Evolutionary conservation across 2,113 vertebrate genomes (phyloP), one percentile per base, ranked within the genome.

Genomic region (Patagioenas fasciata): DNA sequence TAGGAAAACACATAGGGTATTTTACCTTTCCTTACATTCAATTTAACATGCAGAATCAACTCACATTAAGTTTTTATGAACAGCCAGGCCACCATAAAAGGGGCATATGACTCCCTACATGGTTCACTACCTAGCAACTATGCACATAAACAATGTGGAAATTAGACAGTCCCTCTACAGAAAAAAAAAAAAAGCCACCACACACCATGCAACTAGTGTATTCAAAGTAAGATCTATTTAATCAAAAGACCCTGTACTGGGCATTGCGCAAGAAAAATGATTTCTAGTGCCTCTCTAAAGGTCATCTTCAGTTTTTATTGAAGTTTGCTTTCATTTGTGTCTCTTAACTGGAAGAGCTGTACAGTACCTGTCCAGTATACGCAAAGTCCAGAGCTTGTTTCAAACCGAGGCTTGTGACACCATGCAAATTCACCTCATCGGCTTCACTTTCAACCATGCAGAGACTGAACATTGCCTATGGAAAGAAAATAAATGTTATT

Each of bases 371-470:
- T 97, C 99, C 99, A 36, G 99, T 99, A 97, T 99, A 99, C 38
- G 99, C 99, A 25, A 99, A 99, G 94, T 99, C 99, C 97, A 99
- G 98, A 57, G 99, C 99, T 70, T 99, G 99, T 97, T 99, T 99
- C 95, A 99, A 98, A 94, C 99, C 99, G 4, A 99, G 98, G 89
- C 99, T 98, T 93, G 99, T 99, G 96, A 99, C 99, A 51, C 99
- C 99, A 44, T 98, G 99, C 62, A 99, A 98, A 82, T 98, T 99
- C 89, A 99, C 99, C 91, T 99, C 99, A 58, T 99, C 99, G 11
- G 99, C 99, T 95, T 98, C 99, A n/a, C 99, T 99, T 97, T 99
- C 99, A 98, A 99, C 98, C 99, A 99, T 99, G 88, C 99, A 99
- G 79, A 99, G 98, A 96, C 99, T 99, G 98, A 99, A 99, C 99